Conservation (phyloP, 2,888 invertebrate species). For the Marronus borbonicus region DNA sequence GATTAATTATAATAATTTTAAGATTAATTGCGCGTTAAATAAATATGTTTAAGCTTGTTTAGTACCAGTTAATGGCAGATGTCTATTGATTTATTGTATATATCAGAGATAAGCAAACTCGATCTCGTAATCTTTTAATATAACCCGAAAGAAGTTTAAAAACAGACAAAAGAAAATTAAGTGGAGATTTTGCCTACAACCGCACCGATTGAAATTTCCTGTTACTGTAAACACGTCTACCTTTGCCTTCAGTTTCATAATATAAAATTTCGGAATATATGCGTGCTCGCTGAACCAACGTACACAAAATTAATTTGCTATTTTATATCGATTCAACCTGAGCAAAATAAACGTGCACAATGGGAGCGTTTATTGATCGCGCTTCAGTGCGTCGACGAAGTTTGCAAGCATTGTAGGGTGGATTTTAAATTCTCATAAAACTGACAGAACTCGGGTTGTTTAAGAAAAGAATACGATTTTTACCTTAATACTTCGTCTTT, state of each 20-base stretch:
- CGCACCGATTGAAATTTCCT: not conserved
- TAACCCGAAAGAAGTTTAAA: conserved; percentile 1
- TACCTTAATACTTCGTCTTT: conserved; percentile 48
- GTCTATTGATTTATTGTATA: not conserved
- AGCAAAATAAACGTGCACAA: conserved; percentile 60
- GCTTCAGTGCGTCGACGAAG: conserved; percentile 62
- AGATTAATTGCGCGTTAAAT: too few species aligned
- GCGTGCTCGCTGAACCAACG: conserved; percentile 10
- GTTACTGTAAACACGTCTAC: conserved; percentile 28
- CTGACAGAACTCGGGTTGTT: conserved; percentile 50
- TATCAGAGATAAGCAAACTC: not conserved
- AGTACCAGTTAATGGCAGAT: not conserved
- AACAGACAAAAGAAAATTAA: conserved; percentile 22
- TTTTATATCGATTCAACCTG: conserved; percentile 55
- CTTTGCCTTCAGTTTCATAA: conserved; percentile 3
- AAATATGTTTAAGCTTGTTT: too few species aligned
- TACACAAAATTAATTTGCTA: conserved; percentile 49
- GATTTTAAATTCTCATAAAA: conserved; percentile 66
- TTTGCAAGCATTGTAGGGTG: conserved; percentile 63
- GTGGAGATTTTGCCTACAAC: conserved; percentile 1
- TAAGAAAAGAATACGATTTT: conserved; percentile 47
- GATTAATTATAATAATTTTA: too few species aligned
- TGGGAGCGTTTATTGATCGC: conserved; percentile 63
- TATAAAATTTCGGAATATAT: conserved; percentile 37
- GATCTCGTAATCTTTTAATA: conserved; percentile 13